Evolutionary conservation across 2,888 invertebrate genomes (phyloP), one percentile per base, ranked within the genome.

Genomic region (Eledona agricola): DNA sequence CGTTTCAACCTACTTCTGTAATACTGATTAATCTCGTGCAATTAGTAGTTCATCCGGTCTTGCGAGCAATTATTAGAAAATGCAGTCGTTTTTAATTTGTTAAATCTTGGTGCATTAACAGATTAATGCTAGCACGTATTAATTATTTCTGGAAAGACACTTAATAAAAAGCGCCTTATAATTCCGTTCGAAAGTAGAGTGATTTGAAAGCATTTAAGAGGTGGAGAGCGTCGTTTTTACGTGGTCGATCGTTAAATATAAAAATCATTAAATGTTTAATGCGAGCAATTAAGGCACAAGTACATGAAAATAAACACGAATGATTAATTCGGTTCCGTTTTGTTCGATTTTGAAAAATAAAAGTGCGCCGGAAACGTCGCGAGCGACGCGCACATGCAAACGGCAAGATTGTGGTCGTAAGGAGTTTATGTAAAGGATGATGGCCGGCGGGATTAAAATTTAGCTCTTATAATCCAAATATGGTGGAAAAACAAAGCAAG

Each of bases 41-140:
- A 42, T 42, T 42, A 42, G 20, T 31, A 31, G 42, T 42, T 31
- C 42, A 42, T 42, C 42, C 42, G 42, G 42, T 16, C 42, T 42
- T 29, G 6, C 22, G 31, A 42, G 42, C 42, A 42, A 42, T 42
- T 42, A 42, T 42, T 28, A 42, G 29, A 29, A 42, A 31, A 42
- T 42, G 42, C 7, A 11, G 10, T 12, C 9, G 28, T 40, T 40
- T 40, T 40, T 40, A 40, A 40, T 40, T 23, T 40, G 20, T 34
- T 34, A 34, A 34, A 34, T 20, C 20, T 28, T 28, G 12, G 17
- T 40, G 12, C 40, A 40, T 40, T 40, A 40, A 40, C 40, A 25
- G 23, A 40, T 43, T 43, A 43, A 43, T 43, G 43, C 32, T 15
- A 25, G 31, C 32, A 32, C 9, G 22, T 43, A 43, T 43, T 31